Base-by-base conservation (phyloP, 2,888 invertebrate species). In the Cheilosia vernalis region DNA sequence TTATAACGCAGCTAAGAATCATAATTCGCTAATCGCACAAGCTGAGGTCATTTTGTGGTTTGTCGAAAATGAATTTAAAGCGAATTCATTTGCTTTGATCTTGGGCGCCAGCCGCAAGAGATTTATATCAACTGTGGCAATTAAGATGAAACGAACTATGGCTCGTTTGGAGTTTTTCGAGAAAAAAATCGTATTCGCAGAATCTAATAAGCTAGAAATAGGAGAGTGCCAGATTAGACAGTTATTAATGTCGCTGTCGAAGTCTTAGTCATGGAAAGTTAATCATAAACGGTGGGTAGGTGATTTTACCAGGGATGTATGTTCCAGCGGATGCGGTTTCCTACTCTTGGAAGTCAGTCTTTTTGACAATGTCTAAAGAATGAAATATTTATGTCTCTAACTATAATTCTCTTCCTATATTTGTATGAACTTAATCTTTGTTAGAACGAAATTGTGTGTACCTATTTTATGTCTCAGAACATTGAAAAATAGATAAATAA, bases 1-100 rank as follows among this genome's bases (percentile, higher is more conserved):
- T 30, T 60, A 40, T 21, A 13, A 42, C n/a, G 30, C 27, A 33
- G 40, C 67, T 47, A 55, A 24, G 19, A 58, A 51, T 21, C 33
- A 61, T 64, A 79, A 79, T 72, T 72, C 60, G 66, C 72, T 72
- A 37, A 37, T 37, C 37, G 37, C 79, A 53, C 40, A 13, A 56
- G 53, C 24, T 56, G 76, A 76, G 81, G 81, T 76, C 76, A 70
- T 56, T 55, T n/a, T 81, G 81, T 58, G 81, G 81, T 80, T 80
- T 80, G 55, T 63, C 67, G 44, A 61, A 70, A 33, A 49, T 27
- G 55, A 81, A 76, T 76, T 81, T 74, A 67, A 37, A 64, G n/a
- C 33, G 63, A 76, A 74, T 69, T 58, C n/a, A 56, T 37, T 61
- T 10, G 40, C 74, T 76, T 81, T 81, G 58, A 81, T 81, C 73